phyloP scores from a whole-genome alignment of 1,140 invertebrate genomes.

The Acromyrmex echinatior region DNA sequence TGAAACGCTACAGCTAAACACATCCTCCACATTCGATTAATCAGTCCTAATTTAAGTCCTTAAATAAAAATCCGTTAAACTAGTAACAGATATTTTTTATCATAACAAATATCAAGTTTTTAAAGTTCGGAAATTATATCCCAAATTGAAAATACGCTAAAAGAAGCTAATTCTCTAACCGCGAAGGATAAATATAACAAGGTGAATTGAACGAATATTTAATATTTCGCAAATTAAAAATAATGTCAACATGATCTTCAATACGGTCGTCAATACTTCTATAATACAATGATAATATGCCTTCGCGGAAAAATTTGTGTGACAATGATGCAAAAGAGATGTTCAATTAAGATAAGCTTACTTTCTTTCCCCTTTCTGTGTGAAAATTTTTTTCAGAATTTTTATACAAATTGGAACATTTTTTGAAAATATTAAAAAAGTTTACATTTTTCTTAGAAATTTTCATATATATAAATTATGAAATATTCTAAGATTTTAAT shows the following conservation, averaged over 20 bases:
- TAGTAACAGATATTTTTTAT: conserved; percentile 1
- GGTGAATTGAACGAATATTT: neutral
- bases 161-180: neutral
- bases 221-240: neutral
- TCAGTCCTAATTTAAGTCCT: conserved; percentile 19
- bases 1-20: neutral
- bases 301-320: neutral
- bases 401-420: too few relatives aligned
- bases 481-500: too few relatives aligned
- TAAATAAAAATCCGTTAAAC: conserved; percentile 19
- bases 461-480: too few relatives aligned
- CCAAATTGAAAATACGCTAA: conserved; percentile 1
- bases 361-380: neutral
- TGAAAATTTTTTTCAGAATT: too few relatives aligned
- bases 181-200: neutral
- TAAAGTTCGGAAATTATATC: neutral
- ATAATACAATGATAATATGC: neutral
- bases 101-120: neutral
- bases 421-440: too few relatives aligned
- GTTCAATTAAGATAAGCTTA: conserved; percentile 15
- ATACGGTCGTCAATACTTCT: neutral
- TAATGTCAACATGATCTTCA: neutral
- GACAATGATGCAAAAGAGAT: conserved; percentile 14
- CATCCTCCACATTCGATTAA: conserved; percentile 18
- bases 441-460: too few relatives aligned